These are phyloP conservation scores for Pachycephus smyrnensis DNA, from an alignment of 2,888 invertebrate species.

Conservation along the genomic window DNA sequence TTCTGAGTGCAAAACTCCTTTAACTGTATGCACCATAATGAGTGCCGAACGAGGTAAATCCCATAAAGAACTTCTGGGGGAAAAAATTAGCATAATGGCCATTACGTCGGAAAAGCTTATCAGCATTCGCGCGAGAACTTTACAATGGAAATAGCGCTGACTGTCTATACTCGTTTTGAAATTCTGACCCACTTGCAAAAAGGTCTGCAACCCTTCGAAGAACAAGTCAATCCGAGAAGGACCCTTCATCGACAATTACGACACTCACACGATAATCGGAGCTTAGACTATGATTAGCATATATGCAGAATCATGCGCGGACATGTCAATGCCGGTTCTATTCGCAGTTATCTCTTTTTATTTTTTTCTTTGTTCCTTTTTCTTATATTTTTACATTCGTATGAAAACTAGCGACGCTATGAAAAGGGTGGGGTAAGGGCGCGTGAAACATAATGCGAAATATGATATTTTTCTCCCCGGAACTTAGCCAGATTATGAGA, in stretches of 20 bases:
- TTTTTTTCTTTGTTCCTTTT: not conserved
- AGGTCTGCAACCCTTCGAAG: not conserved
- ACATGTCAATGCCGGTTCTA: not conserved
- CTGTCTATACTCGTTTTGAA: not conserved
- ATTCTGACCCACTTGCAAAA: not conserved
- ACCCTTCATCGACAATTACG: not conserved
- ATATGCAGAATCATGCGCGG: not conserved
- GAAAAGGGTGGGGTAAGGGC: not conserved
- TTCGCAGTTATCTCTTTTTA: not conserved
- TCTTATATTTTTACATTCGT: not conserved
- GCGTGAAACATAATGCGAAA: not conserved
- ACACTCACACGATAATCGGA: not conserved
- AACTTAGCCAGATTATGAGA: conserved; percentile 50
- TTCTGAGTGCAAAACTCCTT: not conserved
- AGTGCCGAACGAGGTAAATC: not conserved
- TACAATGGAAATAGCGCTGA: not conserved
- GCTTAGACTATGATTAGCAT: not conserved
- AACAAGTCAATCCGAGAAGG: not conserved
- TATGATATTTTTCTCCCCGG: conserved; percentile 39
- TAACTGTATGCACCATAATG: not conserved
- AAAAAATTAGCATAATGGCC: not conserved
- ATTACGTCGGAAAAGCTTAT: not conserved
- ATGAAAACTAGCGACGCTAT: not conserved
- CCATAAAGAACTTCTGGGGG: not conserved
- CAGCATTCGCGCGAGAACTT: not conserved